Conservation (phyloP, 2,797 vertebrate genomes). For the Mareca penelope region DNA sequence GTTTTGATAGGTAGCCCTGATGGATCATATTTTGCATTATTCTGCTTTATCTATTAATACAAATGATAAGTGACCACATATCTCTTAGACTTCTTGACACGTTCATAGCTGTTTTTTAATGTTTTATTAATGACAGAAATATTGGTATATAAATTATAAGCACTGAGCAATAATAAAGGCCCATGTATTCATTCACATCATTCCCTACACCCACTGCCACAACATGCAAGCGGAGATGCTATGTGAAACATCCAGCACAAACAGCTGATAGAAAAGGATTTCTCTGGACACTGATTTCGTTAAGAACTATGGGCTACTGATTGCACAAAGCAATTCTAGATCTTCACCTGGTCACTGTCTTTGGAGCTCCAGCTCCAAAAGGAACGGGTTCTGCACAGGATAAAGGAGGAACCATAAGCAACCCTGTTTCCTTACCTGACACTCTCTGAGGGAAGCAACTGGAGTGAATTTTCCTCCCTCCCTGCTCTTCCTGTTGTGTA, state of each 20-base stretch:
- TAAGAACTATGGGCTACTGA: neutral
- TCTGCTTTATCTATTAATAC: neutral
- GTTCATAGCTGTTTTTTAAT: neutral
- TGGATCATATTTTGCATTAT: neutral
- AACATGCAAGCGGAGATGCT: neutral
- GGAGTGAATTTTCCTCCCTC: neutral
- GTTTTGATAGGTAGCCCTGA: neutral
- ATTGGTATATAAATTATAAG: neutral
- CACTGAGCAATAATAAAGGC: neutral
- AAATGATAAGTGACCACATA: neutral
- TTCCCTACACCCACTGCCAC: neutral
- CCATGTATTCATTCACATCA: neutral
- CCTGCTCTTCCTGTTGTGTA: neutral
- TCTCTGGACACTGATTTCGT: neutral
- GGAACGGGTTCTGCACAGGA: neutral
- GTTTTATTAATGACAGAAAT: neutral
- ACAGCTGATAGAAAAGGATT: neutral
- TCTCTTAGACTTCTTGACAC: neutral
- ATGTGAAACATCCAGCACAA: neutral
- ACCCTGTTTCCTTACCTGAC: neutral
- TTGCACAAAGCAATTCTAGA: neutral
- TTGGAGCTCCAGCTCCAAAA: neutral
- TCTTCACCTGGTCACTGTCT: neutral
- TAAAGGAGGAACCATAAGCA: neutral
- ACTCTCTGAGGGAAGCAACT: neutral